Evolutionary conservation across 2,113 vertebrate genomes (phyloP), one percentile per base, ranked within the genome.

Genomic region (Nesospiza acunhae): DNA sequence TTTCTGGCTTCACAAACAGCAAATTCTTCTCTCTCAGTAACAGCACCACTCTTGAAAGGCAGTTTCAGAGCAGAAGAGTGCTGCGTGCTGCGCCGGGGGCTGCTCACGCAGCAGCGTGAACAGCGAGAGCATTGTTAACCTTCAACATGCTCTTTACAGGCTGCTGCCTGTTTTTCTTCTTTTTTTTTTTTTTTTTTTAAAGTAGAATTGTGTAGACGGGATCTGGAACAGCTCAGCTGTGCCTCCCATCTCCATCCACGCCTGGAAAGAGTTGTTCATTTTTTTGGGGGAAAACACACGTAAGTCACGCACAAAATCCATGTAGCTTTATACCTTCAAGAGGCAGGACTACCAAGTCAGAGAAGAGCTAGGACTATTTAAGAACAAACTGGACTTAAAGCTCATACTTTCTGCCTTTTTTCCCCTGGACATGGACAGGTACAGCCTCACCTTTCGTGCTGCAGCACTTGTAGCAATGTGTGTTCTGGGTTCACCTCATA

Each of bases 371-470:
- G 16, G 18, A 47, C 10, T n/a, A 17, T 33, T 60, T 31, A 58
- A 80, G 21, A 62, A 74, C 23, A 77, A 78, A 37, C 13, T 56
- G 28, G 49, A 58, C 58, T 56, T 12, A 16, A 49, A 52, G 16
- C 23, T 76, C 4, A 1, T 5, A 27, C 37, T 69, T 62, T 47
- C 15, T 90, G 37, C n/a, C 56, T 49, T 66, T 88, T 73, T 63
- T 35, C 15, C 66, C 31, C 52, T 13, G 24, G 70, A 62, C 30
- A 13, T 0, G 2, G 63, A 44, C 15, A 49, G 31, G 59, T 30
- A 66, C 6, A 56, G 64, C 59, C 97, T 98, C 94, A 99, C 99
- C 99, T 98, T 97, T 98, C 70, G 46, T 99, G 98, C 91, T 99
- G 98, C 77, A 99, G 86, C 39, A 96, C 94, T 46, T 98, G 94